These are phyloP conservation scores for Narcine bancroftii DNA, from an alignment of 2,113 vertebrate genomes.

Conservation along the genomic window DNA sequence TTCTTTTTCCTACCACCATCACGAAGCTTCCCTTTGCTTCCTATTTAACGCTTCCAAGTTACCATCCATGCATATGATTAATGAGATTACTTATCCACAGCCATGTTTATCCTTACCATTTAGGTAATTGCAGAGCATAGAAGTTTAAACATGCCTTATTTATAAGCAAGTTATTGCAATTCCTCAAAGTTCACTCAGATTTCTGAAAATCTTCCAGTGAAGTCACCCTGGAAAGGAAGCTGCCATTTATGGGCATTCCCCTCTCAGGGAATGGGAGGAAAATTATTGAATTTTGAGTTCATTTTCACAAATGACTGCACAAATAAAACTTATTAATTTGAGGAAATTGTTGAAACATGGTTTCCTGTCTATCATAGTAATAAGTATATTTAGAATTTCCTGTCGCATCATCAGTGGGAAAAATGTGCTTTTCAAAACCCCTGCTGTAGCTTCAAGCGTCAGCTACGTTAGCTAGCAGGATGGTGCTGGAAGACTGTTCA, in stretches of 20 bases:
- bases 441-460: not conserved
- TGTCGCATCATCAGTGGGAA: not conserved
- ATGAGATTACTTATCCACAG: not conserved
- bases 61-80: not conserved
- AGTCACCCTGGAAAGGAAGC: not conserved
- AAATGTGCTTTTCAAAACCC: not conserved
- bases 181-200: not conserved
- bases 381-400: slow-evolving; percentile 26
- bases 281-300: not conserved
- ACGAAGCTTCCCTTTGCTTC: not conserved
- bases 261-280: not conserved
- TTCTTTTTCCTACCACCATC: not conserved
- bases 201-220: not conserved
- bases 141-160: not conserved
- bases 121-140: not conserved
- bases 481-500: not conserved
- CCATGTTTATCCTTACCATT: not conserved
- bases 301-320: slow-evolving; percentile 24
- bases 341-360: slow-evolving; percentile 6
- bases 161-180: not conserved
- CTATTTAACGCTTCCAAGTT: not conserved
- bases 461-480: not conserved
- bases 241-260: not conserved
- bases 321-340: slow-evolving; percentile 10
- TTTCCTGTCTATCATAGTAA: slow-evolving; percentile 4